phyloP scores from a whole-genome alignment of 2,113 vertebrate species.

The Fukomys damarensis region DNA sequence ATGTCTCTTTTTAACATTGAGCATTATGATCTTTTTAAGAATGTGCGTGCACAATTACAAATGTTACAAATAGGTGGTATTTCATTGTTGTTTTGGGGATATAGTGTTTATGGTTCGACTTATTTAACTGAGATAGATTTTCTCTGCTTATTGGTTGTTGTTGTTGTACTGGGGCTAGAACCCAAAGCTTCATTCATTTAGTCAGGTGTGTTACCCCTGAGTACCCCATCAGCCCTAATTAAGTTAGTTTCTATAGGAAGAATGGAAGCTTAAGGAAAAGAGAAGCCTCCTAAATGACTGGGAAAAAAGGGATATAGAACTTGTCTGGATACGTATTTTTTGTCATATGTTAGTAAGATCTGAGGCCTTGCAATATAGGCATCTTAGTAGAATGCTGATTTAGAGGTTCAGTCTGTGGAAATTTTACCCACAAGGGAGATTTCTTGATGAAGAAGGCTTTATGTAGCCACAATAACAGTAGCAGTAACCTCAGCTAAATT shows the following conservation, averaged over 20 bases:
- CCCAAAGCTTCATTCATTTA: neutral
- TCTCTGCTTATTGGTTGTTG: neutral
- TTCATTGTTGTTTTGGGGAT: constrained; percentile 14
- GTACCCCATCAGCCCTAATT: neutral
- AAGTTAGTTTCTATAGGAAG: neutral
- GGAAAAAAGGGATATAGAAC: neutral
- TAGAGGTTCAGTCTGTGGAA: neutral
- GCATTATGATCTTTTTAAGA: neutral
- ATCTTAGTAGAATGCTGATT: neutral
- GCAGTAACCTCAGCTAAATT: constrained; percentile 6
- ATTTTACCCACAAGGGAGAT: neutral
- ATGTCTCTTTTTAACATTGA: neutral
- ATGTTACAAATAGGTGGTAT: neutral
- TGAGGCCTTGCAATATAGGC: neutral
- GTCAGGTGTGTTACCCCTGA: neutral
- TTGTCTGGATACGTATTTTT: neutral
- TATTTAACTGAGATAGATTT: neutral
- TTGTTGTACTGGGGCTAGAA: neutral
- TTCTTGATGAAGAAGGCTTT: neutral
- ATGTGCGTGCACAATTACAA: neutral
- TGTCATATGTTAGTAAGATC: neutral
- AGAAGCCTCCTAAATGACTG: neutral
- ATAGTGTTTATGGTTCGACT: neutral
- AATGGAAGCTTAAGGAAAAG: neutral
- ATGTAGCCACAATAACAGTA: neutral